Evolutionary conservation across 1,140 invertebrate genomes (phyloP).

Genomic region (Wasmannia auropunctata): DNA sequence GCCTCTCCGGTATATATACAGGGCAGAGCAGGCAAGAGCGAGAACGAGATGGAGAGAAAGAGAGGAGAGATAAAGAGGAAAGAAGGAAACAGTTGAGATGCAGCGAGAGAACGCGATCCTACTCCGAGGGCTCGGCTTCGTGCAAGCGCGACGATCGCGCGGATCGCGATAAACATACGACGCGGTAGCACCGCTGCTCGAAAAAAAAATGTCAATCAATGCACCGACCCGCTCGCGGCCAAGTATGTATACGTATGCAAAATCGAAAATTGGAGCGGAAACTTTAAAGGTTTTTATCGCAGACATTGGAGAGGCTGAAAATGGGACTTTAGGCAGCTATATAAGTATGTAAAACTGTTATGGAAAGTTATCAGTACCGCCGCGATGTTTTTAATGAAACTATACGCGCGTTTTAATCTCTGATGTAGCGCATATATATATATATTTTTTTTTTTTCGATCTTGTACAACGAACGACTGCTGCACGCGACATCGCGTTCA

Average conservation of each 20-base stretch:
- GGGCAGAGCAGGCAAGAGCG: background rate
- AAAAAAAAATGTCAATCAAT: no score
- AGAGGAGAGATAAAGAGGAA: background rate
- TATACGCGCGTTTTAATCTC: background rate
- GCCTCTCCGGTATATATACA: slow-evolving; percentile 33
- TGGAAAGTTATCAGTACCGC: background rate
- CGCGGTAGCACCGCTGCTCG: no score
- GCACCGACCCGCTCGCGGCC: no score
- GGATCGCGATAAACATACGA: background rate
- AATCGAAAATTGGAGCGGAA: background rate
- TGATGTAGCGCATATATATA: background rate
- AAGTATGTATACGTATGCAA: background rate
- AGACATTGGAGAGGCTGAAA: background rate
- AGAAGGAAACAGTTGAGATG: background rate
- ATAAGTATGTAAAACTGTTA: background rate
- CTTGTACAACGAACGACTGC: background rate
- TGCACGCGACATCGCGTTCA: slow-evolving; percentile 25
- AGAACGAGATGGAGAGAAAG: background rate
- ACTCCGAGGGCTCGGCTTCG: slow-evolving; percentile 1
- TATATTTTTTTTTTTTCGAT: background rate
- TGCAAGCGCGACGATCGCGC: background rate
- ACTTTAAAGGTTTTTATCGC: background rate
- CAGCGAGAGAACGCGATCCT: slow-evolving; percentile 2
- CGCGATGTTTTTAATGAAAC: background rate
- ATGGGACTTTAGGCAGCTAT: background rate